Percentiles rank a stretch among this genome's conserved stretches.
These are phyloP conservation scores for Syritta pipiens DNA, from an alignment of 2,888 invertebrate species.

Conservation along the genomic window DNA sequence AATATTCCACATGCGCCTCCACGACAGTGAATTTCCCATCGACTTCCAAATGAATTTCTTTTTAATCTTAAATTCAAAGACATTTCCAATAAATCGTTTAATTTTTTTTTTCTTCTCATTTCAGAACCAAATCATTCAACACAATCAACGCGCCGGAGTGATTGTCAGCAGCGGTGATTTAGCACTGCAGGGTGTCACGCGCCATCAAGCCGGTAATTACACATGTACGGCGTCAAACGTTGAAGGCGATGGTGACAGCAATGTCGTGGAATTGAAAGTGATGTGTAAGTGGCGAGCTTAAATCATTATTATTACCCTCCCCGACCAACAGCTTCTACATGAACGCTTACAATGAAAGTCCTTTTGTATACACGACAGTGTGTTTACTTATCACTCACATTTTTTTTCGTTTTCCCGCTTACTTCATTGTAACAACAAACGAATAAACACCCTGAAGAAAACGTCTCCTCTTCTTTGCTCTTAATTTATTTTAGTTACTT, in stretches of 20 bases:
- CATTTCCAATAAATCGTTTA: not conserved
- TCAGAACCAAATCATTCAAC: constrained; percentile 91
- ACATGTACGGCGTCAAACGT: constrained; percentile 94
- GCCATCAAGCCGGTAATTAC: constrained; percentile 92
- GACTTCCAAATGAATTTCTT: not conserved
- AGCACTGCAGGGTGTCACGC: constrained; percentile 89
- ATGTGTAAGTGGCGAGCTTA: constrained; percentile 88
- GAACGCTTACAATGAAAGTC: constrained; percentile 54
- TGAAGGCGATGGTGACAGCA: constrained; percentile 93
- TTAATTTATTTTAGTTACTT: constrained; percentile 22
- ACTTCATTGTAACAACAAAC: not conserved
- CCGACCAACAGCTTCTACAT: not conserved
- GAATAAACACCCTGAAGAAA: not conserved
- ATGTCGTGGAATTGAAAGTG: constrained; percentile 89
- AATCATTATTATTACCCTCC: constrained; percentile 14
- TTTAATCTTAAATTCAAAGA: not conserved
- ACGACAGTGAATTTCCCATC: too few species aligned
- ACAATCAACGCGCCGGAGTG: constrained; percentile 91
- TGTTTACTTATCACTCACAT: not conserved
- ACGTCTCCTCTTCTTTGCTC: not conserved
- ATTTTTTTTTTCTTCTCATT: constrained; percentile 60
- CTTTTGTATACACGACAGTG: constrained; percentile 56
- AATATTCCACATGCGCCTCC: too few species aligned
- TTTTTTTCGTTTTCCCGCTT: not conserved
- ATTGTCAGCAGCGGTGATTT: constrained; percentile 91